A percentile compares a stretch with the other conserved stretches of the same genome.
Conservation (phyloP, 2,888 invertebrate species). For the Oscheius sp. region DNA sequence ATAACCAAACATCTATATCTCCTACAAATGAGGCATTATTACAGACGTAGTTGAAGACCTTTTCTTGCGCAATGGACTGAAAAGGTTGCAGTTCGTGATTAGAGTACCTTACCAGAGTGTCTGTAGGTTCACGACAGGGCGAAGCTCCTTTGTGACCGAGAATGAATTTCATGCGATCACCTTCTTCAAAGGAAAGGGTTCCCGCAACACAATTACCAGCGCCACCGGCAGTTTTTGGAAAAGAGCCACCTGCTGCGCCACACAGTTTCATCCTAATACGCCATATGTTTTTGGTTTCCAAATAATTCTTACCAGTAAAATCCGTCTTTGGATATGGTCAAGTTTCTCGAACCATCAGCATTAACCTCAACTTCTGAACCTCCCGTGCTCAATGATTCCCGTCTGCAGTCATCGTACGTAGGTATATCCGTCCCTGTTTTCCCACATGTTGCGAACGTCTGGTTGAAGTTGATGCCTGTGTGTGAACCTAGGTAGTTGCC, state of each 20-base stretch:
- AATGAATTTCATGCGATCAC: neutral
- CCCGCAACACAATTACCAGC: slow-evolving; percentile 5
- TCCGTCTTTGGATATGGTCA: slow-evolving; percentile 22
- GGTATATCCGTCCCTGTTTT: slow-evolving; percentile 25
- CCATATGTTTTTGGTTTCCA: too few species aligned
- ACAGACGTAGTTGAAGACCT: slow-evolving; percentile 6
- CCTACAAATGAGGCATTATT: neutral
- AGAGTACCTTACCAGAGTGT: slow-evolving; percentile 1
- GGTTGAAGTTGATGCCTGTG: neutral
- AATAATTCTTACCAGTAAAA: slow-evolving; percentile 2
- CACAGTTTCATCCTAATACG: slow-evolving; percentile 22
- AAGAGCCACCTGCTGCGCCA: slow-evolving; percentile 27
- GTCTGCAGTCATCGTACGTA: slow-evolving; percentile 11
- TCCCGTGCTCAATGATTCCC: slow-evolving; percentile 18
- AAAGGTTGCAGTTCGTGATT: neutral
- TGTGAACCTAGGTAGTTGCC: slow-evolving; percentile 1
- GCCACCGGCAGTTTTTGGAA: neutral
- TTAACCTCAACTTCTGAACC: slow-evolving; percentile 13
- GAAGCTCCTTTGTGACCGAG: slow-evolving; percentile 27
- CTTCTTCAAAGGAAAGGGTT: neutral
- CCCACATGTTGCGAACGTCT: slow-evolving; percentile 15
- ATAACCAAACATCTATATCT: neutral
- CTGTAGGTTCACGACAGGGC: slow-evolving; percentile 14
- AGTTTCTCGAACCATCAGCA: neutral
- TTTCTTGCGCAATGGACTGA: slow-evolving; percentile 5